A percentile compares a stretch with the other conserved stretches of the same genome.
Conservation (phyloP, 2,888 invertebrate genomes). For the Amphipyra berbera region DNA sequence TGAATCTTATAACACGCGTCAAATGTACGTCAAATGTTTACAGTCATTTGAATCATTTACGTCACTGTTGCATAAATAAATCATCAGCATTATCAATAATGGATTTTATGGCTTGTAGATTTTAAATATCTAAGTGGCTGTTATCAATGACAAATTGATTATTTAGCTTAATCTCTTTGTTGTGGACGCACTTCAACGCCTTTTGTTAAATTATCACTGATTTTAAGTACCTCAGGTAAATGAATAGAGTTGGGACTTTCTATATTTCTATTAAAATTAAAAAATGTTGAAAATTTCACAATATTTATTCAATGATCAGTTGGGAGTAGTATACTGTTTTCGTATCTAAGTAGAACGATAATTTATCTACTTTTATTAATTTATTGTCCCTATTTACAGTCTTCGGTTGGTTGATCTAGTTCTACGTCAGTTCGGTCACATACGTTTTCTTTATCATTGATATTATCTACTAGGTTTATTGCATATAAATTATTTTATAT, state of each 20-base stretch:
- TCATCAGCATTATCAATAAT: constrained; percentile 18
- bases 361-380: constrained; percentile 2
- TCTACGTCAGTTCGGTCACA: not conserved
- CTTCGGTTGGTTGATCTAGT: not conserved
- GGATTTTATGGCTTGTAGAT: constrained; percentile 2
- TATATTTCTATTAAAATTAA: not conserved
- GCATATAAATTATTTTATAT: constrained; percentile 6
- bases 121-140: constrained; percentile 3
- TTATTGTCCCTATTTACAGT: not conserved
- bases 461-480: constrained; percentile 5
- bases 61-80: not conserved
- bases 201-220: not conserved
- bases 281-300: too few relatives aligned
- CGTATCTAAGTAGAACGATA: not conserved
- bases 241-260: not conserved
- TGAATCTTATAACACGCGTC: too few relatives aligned
- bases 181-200: not conserved
- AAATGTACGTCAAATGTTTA: constrained; percentile 1
- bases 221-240: not conserved
- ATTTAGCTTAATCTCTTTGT: constrained; percentile 4
- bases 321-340: too few relatives aligned
- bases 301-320: too few relatives aligned
- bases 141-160: constrained; percentile 2
- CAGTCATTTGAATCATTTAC: not conserved
- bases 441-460: not conserved